Evolutionary conservation across 2,113 vertebrate species (phyloP), one percentile per base, ranked within the genome.

Genomic region (Phaethon lepturus): DNA sequence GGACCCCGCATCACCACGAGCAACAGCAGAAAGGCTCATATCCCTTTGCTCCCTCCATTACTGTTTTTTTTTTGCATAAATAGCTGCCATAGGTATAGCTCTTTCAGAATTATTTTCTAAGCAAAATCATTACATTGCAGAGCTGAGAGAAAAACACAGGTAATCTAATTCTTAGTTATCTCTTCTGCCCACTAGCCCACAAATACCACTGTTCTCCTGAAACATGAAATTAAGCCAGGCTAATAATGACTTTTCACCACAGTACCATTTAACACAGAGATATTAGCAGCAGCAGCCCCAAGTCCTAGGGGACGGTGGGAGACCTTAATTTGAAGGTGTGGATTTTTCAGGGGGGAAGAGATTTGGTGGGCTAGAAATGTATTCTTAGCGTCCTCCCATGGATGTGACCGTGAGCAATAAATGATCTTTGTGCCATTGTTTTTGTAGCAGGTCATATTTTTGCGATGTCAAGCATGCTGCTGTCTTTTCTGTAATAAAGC

Each of bases 401-500:
- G 26, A 55, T 35, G 62, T 1, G 0, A 45, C 59, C 1, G 0
- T 64, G 18, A 92, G 31, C 79, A 91, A 71, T n/a, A 78, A 86
- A 56, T 26, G 47, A 84, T 90, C 78, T 86, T 78, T 83, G 55
- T 80, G 55, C 47, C 55, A 47, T 35, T 0, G 0, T 55, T 71
- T 93, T 94, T 94, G 90, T 81, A 68, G 42, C 4, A 0, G 91
- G 91, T 90, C 71, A 17, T 83, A 83, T 86, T 97, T 95, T 90
- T 5, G 3, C 0, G 1, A 71, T 93, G 94, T 96, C 91, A 94
- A 80, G 91, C 72, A 59, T 68, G 84, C 76, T 89, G 58, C 83
- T 88, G 88, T 59, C 79, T 88, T 88, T 95, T 87, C 90, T 91
- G 88, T 83, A 88, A 90, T 92, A 90, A 95, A 95, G 85, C 85